Evolutionary conservation across 1,140 invertebrate species (phyloP), one percentile per base, ranked within the genome.

Genomic region (Drosophila tristis): DNA sequence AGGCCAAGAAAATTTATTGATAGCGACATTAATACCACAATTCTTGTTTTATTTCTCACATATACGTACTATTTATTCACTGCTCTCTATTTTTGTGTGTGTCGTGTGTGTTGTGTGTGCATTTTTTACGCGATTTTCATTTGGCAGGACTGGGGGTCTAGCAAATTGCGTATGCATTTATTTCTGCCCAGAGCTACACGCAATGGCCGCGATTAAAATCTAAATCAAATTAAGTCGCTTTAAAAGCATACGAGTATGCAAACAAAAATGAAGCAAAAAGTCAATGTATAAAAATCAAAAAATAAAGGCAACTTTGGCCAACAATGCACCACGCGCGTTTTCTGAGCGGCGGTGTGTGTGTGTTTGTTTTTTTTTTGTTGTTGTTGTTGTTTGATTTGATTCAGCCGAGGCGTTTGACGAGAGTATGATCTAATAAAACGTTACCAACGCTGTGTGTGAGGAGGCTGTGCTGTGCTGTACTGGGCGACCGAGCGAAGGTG

Each of bases 161-260:
- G 74, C 78, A 74, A 73, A 68, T 86, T 80, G 81, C 73, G 77
- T 66, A 84, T 84, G 73, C 48, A 81, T 77, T 77, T 73, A 60
- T 72, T 65, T 79, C 78, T 75, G 62, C 43, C 29, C 29, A 51
- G 23, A 71, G 71, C 65, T 64, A 87, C 82, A 86, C 82, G 82
- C 82, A 86, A 86, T 66, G 78, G 49, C 65, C 50, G 84, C 82
- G 82, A 87, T 86, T 82, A 79, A 87, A 87, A 87, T 87, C 78
- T 87, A 86, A 86, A 86, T 87, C 82, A 86, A 86, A 87, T 86
- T 87, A 87, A 86, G 82, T 87, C 82, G 82, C 82, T 87, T 78
- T 75, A 87, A 86, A 82, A 86, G 82, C 82, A 78, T 87, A 65
- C 71, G 54, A 47, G 71, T 74, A 86, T 82, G 82, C 82, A 87